Evolutionary conservation across 2,113 vertebrate genomes (phyloP), one percentile per base, ranked within the genome.

Genomic region (Ptilorrhoa leucosticta): DNA sequence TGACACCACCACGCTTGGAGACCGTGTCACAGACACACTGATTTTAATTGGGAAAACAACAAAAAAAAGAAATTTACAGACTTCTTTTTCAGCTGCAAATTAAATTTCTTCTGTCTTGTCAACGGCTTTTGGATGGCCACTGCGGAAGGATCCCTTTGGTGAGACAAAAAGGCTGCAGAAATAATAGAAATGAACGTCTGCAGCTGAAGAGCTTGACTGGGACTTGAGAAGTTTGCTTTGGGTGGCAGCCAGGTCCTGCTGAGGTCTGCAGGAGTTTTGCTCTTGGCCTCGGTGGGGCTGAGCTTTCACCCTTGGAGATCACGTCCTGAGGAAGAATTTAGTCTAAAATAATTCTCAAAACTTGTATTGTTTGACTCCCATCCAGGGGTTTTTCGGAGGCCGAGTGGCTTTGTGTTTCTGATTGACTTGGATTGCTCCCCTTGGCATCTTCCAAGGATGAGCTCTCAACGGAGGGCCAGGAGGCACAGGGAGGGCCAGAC

Each of bases 261-360:
- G 96, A 96, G 66, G 85, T 86, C 82, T 88, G 83, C 76, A 88
- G 85, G 85, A 93, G 94, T 80, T 96, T 69, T 94, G 71, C 82
- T 94, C 57, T 94, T 92, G 66, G 66, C 79, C 90, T 93, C 5
- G 0, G 26, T 80, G 71, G 58, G 79, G 54, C 79, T 13, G 10
- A 51, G 58, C 45, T 95, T 88, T 93, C 66, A 58, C 82, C 88
- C 82, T 50, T 42, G 37, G 81, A 95, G 69, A 90, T 53, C 66
- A 10, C 35, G 85, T 77, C 88, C 87, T 21, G 81, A 79, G 85
- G 88, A 95, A 87, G 68, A 94, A 86, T 92, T 80, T 54, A 70
- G 71, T 11, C 66, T 80, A 90, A 96, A 97, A 76, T 88, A n/a
- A 69, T 88, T 90, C 63, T 80, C 64, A 57, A 56, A 88, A 53